phyloP scores from a whole-genome alignment of 2,797 vertebrate species.

The Chaetodon trifasciatus region DNA sequence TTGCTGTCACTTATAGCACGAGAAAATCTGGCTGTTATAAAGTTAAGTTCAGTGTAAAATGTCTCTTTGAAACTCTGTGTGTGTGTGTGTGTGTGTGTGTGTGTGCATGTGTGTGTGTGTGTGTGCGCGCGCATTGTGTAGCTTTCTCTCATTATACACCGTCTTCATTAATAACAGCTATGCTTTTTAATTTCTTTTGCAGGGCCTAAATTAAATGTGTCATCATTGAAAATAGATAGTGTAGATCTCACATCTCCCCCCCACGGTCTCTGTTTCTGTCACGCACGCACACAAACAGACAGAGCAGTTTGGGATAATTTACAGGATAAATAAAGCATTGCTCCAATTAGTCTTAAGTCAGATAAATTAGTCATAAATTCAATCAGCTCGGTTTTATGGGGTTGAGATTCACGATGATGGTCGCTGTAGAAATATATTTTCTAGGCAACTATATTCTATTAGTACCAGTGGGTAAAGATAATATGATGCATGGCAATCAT shows the following conservation, averaged over 20 bases:
- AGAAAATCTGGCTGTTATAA: background rate
- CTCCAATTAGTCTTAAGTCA: constrained; percentile 88
- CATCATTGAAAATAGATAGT: constrained; percentile 80
- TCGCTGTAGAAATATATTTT: constrained; percentile 76
- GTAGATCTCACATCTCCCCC: constrained; percentile 54
- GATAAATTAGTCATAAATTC: constrained; percentile 87
- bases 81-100: constrained; percentile 2
- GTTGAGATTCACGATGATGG: constrained; percentile 81
- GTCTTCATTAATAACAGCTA: constrained; percentile 82
- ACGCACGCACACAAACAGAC: constrained; percentile 58
- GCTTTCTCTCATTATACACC: constrained; percentile 67
- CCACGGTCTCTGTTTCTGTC: constrained; percentile 47
- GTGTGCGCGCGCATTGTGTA: constrained; percentile 46
- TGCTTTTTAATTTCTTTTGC: constrained; percentile 82
- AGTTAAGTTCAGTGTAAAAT: constrained; percentile 1
- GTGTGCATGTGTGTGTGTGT: constrained; percentile 2
- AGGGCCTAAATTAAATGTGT: constrained; percentile 82
- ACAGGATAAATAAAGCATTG: constrained; percentile 84
- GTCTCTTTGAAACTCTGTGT: background rate
- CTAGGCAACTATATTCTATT: constrained; percentile 64
- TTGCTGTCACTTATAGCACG: background rate
- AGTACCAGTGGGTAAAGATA: constrained; percentile 47
- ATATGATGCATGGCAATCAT: constrained; percentile 14
- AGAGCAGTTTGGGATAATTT: constrained; percentile 77
- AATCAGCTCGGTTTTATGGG: constrained; percentile 80